phyloP scores from a whole-genome alignment of 2,113 vertebrate genomes.

The Anthoscopus minutus region DNA sequence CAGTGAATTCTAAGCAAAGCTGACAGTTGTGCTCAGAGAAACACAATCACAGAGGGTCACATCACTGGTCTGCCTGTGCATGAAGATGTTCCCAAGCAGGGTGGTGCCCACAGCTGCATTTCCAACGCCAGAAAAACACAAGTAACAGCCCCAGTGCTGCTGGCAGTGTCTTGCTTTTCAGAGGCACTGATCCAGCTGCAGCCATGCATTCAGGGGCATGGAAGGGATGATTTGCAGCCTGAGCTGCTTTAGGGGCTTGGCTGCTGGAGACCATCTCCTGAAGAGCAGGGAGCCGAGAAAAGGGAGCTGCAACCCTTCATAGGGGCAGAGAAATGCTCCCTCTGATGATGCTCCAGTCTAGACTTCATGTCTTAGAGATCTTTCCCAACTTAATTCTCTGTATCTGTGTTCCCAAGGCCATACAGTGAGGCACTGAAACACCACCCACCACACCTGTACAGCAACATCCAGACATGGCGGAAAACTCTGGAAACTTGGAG shows the following conservation, averaged over 20 bases:
- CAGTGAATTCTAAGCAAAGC: neutral
- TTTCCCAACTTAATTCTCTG: neutral
- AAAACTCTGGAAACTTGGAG: neutral
- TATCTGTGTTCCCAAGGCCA: neutral
- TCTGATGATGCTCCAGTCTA: neutral
- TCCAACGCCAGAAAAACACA: neutral
- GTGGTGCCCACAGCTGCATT: neutral
- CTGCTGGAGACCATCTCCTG: neutral
- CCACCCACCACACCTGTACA: neutral
- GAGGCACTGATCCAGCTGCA: neutral
- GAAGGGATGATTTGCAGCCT: neutral
- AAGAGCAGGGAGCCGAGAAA: neutral
- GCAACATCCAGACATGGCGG: rapidly evolving
- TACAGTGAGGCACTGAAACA: neutral
- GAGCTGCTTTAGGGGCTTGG: neutral
- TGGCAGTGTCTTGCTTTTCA: neutral
- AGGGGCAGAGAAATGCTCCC: neutral
- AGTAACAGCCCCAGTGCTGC: neutral
- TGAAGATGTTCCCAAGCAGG: neutral
- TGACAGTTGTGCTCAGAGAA: neutral
- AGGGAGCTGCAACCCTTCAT: neutral
- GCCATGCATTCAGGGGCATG: rapidly evolving
- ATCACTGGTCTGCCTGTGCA: neutral
- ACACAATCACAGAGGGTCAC: neutral
- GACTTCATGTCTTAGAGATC: neutral